These are phyloP conservation scores for Myripristis murdjan DNA, from an alignment of 2,797 vertebrate species.

Conservation along the genomic window DNA sequence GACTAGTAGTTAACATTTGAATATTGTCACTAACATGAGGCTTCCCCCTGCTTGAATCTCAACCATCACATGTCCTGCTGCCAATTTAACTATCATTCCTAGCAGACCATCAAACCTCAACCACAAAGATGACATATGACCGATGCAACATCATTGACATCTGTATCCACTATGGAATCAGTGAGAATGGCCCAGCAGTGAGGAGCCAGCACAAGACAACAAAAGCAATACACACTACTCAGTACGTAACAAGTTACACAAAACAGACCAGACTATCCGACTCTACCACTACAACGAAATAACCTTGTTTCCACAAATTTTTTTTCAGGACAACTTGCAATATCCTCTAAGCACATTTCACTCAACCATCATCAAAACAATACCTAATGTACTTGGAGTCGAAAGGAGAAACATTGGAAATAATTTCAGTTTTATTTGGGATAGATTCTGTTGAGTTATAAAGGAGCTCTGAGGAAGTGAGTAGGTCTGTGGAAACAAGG, in stretches of 20 bases:
- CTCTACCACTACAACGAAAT: conserved; percentile 53
- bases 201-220: conserved; percentile 60
- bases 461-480: conserved; percentile 43
- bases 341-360: conserved; percentile 10
- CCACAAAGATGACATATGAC: conserved; percentile 28
- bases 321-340: conserved; percentile 38
- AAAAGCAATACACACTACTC: conserved; percentile 58
- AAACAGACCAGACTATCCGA: conserved; percentile 61
- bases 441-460: conserved; percentile 27
- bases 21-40: conserved; percentile 11
- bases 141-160: conserved; percentile 30
- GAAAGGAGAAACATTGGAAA: conserved; percentile 13
- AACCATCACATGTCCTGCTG: conserved; percentile 14
- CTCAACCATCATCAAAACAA: conserved; percentile 35
- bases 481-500: conserved; percentile 82
- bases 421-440: conserved; percentile 30
- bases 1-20: not conserved
- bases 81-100: conserved; percentile 11
- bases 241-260: conserved; percentile 55
- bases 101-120: conserved; percentile 35
- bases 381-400: conserved; percentile 21
- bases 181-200: conserved; percentile 29
- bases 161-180: conserved; percentile 29
- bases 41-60: not conserved
- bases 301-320: conserved; percentile 84